A percentile compares a stretch with the other conserved stretches of the same genome.
These are phyloP conservation scores for Tinea pellionella DNA, from an alignment of 2,888 invertebrate species.

Conservation along the genomic window DNA sequence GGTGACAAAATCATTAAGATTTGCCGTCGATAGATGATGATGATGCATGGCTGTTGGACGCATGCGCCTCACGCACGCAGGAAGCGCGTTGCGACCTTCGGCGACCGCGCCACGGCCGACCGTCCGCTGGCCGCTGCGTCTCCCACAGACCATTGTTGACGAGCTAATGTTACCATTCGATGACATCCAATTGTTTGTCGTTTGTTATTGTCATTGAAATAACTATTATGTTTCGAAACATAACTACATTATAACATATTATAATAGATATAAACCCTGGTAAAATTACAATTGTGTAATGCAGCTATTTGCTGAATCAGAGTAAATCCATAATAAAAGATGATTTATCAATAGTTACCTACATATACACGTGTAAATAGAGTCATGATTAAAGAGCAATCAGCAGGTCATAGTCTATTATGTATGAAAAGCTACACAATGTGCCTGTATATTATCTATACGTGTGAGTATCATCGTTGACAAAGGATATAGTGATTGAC, in stretches of 20 bases:
- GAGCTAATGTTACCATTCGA: conserved; percentile 7
- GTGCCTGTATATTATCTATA: too few species aligned
- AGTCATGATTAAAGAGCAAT: conserved; percentile 45
- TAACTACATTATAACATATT: not conserved
- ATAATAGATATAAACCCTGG: not conserved
- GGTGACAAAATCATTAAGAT: conserved; percentile 9
- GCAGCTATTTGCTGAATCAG: not conserved
- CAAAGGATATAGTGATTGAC: conserved; percentile 38
- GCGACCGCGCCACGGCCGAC: conserved; percentile 52
- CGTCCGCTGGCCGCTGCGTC: conserved; percentile 32
- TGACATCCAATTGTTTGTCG: conserved; percentile 7
- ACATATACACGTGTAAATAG: conserved; percentile 32
- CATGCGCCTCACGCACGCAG: conserved; percentile 65
- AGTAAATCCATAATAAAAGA: too few species aligned
- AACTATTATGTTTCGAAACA: not conserved
- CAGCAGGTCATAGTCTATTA: conserved; percentile 40
- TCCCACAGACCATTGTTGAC: conserved; percentile 37
- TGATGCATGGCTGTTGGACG: conserved; percentile 5
- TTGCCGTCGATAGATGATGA: conserved; percentile 6
- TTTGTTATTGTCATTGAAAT: conserved; percentile 5
- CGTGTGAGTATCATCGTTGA: conserved; percentile 56
- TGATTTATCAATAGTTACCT: too few species aligned
- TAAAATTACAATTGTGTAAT: not conserved
- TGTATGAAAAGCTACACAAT: conserved; percentile 16
- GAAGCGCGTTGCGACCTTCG: conserved; percentile 58